A percentile compares a stretch with the other conserved stretches of the same genome.
Evolutionary conservation across 2,113 vertebrate genomes (phyloP).

Genomic region (Proteles cristata): DNA sequence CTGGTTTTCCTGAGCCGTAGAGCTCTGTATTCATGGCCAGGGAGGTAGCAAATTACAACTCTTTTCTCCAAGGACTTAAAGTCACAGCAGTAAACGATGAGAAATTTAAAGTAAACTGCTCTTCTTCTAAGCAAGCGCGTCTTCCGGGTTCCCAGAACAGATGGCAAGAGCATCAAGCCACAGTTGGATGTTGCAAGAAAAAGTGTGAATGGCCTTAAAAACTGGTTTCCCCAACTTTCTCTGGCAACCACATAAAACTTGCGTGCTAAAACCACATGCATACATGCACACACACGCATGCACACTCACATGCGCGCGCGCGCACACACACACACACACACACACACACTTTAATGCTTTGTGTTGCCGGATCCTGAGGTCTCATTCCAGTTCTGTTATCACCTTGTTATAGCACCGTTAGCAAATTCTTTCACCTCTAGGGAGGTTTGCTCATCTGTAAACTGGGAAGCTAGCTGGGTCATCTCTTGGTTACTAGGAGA

Average conservation of each 20-base stretch:
- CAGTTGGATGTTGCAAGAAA: neutral
- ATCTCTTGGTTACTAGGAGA: neutral
- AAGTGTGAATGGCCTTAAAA: neutral
- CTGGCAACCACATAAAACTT: neutral
- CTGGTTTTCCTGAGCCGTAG: too few relatives aligned
- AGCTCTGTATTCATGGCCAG: rapidly evolving
- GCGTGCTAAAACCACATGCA: neutral
- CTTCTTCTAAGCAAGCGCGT: neutral
- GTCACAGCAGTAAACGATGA: neutral
- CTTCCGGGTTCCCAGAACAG: neutral
- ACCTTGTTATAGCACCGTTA: neutral
- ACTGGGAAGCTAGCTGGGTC: neutral
- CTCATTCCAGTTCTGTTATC: neutral
- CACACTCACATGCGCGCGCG: too few relatives aligned
- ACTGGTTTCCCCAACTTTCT: neutral
- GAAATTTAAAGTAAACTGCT: neutral
- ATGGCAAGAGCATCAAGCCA: too few relatives aligned
- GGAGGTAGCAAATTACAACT: neutral
- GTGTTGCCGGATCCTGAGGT: neutral
- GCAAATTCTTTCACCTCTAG: neutral
- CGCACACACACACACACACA: neutral
- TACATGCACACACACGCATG: neutral
- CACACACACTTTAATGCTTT: neutral
- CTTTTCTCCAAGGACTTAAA: neutral
- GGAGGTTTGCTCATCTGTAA: neutral